Percentiles rank a stretch among this genome's conserved stretches.
These are phyloP conservation scores for Cataglyphis livida DNA, from an alignment of 2,888 invertebrate species.

Conservation along the genomic window DNA sequence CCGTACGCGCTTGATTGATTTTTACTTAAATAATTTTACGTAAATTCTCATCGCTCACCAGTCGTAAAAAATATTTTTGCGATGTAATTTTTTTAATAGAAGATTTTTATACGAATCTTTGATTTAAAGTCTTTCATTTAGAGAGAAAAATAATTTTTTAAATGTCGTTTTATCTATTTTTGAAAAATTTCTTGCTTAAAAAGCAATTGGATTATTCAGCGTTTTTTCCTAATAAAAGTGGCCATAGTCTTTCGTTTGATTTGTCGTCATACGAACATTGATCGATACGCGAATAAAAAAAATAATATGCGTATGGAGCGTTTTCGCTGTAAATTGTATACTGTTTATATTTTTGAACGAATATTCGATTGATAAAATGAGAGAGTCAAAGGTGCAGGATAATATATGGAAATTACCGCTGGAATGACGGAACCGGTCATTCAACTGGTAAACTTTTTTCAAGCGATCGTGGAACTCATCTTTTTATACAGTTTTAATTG, in stretches of 20 bases:
- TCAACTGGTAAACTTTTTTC: slow-evolving; percentile 33
- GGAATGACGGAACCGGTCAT: slow-evolving; percentile 15
- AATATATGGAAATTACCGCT: slow-evolving; percentile 20
- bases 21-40: slow-evolving; percentile 7
- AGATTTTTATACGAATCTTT: not conserved
- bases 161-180: slow-evolving; percentile 1
- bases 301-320: not conserved
- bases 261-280: slow-evolving; percentile 25
- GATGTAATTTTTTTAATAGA: not conserved
- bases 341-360: slow-evolving; percentile 7
- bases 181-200: slow-evolving; percentile 13
- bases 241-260: slow-evolving; percentile 21
- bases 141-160: not conserved
- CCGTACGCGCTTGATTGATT: not conserved
- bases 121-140: not conserved
- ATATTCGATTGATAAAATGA: slow-evolving; percentile 6
- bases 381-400: not conserved
- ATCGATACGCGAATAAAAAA: slow-evolving; percentile 37
- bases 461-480: not conserved
- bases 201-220: slow-evolving; percentile 37
- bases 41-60: not conserved
- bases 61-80: not conserved
- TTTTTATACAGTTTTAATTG: slow-evolving; percentile 18
- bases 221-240: slow-evolving; percentile 42
- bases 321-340: slow-evolving; percentile 21